Conservation (phyloP, 2,888 invertebrate genomes). For the Ariolimax columbianus region DNA sequence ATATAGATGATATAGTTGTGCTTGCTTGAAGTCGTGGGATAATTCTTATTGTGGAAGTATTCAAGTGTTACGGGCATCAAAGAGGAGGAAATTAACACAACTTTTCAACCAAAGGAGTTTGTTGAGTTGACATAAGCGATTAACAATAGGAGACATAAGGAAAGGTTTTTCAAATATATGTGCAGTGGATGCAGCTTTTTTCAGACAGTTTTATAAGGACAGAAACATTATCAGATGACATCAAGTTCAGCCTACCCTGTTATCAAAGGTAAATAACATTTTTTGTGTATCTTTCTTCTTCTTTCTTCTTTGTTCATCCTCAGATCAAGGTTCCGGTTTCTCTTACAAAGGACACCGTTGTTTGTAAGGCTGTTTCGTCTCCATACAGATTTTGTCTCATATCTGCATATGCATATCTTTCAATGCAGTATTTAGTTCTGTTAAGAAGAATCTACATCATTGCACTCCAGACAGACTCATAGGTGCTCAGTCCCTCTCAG, state of each 20-base stretch:
- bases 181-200: not conserved
- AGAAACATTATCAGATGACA: slow-evolving; percentile 25
- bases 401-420: too few relatives aligned
- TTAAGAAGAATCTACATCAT: too few relatives aligned
- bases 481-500: too few relatives aligned
- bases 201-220: not conserved
- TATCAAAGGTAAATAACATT: slow-evolving; percentile 31
- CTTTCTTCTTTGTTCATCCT: not conserved
- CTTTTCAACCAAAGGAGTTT: not conserved
- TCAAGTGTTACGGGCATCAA: not conserved
- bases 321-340: too few relatives aligned
- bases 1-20: not conserved
- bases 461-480: too few relatives aligned
- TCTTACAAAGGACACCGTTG: too few relatives aligned
- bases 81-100: not conserved
- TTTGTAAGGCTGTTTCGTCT: too few relatives aligned
- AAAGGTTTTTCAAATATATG: not conserved
- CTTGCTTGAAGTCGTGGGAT: not conserved
- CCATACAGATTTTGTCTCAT: too few relatives aligned
- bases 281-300: not conserved
- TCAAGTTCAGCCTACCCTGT: slow-evolving; percentile 39
- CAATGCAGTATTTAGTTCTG: too few relatives aligned
- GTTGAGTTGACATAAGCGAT: not conserved
- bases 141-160: not conserved
- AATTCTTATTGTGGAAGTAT: not conserved